Percentiles rank a stretch among this genome's conserved stretches.
Conservation (phyloP, 2,888 invertebrate genomes). For the Drosophila acutilabella region DNA sequence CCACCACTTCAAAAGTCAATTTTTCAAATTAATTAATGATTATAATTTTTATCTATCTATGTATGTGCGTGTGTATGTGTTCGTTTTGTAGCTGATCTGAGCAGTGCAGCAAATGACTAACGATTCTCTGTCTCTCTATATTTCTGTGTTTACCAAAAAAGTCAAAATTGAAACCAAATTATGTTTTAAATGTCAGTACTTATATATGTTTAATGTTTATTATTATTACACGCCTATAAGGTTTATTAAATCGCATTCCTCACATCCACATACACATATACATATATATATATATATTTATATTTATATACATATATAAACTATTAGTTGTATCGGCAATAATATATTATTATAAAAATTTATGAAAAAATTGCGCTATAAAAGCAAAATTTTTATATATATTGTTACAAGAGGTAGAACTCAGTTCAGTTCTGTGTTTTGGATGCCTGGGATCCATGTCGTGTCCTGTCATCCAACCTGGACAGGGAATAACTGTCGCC, state of each 20-base stretch:
- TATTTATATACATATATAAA: conserved; percentile 26
- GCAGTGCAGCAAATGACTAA: neutral
- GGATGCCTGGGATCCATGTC: conserved; percentile 13
- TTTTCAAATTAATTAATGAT: neutral
- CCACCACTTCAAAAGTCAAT: conserved; percentile 22
- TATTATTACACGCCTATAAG: conserved; percentile 47
- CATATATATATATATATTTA: conserved; percentile 33
- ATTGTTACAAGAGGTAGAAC: conserved; percentile 62
- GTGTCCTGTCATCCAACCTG: neutral
- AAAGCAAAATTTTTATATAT: conserved; percentile 46
- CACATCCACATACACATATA: conserved; percentile 30
- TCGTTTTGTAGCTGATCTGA: conserved; percentile 2
- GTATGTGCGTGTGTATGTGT: too few relatives aligned
- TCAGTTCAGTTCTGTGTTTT: conserved; percentile 39
- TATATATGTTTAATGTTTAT: conserved; percentile 21
- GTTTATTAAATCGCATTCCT: conserved; percentile 60
- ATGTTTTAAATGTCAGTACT: conserved; percentile 21
- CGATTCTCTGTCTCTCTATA: neutral
- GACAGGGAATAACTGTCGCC: too few relatives aligned
- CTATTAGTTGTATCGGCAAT: conserved; percentile 41
- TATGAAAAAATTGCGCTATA: conserved; percentile 68
- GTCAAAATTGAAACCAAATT: conserved; percentile 7
- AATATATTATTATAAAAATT: conserved; percentile 26
- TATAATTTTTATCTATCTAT: neutral
- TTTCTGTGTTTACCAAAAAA: neutral